phyloP scores from a whole-genome alignment of 2,113 vertebrate genomes.

The Hydropotes inermis region DNA sequence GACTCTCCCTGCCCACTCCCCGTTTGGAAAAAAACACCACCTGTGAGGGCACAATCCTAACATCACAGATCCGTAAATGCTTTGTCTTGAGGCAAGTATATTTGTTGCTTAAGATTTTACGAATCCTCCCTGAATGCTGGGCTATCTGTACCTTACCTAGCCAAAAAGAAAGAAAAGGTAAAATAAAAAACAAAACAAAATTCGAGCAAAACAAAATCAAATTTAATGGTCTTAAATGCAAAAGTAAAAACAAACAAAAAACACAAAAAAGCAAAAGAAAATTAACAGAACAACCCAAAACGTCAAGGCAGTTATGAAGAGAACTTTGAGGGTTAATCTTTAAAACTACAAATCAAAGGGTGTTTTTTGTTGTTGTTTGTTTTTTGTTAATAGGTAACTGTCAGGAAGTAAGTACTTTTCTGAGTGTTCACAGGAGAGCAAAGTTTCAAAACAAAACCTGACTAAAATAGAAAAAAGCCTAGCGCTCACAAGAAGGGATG shows the following conservation, averaged over 20 bases:
- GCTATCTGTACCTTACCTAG: slow-evolving; percentile 76
- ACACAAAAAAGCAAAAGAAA: slow-evolving; percentile 91
- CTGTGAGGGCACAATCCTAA: neutral
- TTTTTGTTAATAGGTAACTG: slow-evolving; percentile 84
- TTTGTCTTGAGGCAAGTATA: slow-evolving; percentile 39
- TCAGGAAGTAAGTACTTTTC: slow-evolving; percentile 84
- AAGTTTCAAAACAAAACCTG: slow-evolving; percentile 83
- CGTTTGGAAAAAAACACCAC: neutral
- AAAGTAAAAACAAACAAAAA: slow-evolving; percentile 94
- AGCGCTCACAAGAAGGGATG: slow-evolving; percentile 85
- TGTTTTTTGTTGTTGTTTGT: neutral
- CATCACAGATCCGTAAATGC: neutral
- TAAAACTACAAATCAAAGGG: slow-evolving; percentile 87
- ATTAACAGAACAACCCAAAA: slow-evolving; percentile 90
- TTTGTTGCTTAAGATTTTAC: slow-evolving; percentile 57
- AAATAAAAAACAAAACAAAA: slow-evolving; percentile 97
- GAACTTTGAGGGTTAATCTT: slow-evolving; percentile 88
- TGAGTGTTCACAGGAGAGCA: slow-evolving; percentile 85
- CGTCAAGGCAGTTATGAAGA: slow-evolving; percentile 89
- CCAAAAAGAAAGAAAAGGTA: slow-evolving; percentile 82
- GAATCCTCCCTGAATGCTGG: slow-evolving; percentile 73
- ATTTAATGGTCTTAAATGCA: slow-evolving; percentile 98
- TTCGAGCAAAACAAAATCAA: slow-evolving; percentile 96
- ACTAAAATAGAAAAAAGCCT: slow-evolving; percentile 82
- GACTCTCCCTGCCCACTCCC: neutral